Conservation (phyloP, 2,888 invertebrate species). For the Halictus ligatus region DNA sequence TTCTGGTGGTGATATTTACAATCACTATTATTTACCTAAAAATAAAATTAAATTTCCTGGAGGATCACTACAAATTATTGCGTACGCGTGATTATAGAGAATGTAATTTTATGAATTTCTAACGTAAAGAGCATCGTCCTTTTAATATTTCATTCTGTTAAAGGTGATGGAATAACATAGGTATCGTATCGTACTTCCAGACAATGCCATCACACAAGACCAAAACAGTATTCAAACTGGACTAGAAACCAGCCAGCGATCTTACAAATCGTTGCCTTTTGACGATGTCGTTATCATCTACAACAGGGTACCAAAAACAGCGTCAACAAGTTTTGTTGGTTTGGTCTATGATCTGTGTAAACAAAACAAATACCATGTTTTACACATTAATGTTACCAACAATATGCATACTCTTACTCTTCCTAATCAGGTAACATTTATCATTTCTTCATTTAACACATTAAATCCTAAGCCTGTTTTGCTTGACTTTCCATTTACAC, state of each 20-base stretch:
- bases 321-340: constrained; percentile 97
- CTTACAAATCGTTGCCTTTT: constrained; percentile 59
- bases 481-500: too few relatives aligned
- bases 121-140: constrained; percentile 33
- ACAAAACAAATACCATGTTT: constrained; percentile 91
- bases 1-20: constrained; percentile 77
- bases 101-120: constrained; percentile 38
- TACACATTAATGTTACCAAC: constrained; percentile 98
- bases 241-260: constrained; percentile 64
- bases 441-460: background rate
- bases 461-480: background rate
- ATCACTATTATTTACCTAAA: constrained; percentile 82
- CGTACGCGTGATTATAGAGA: constrained; percentile 75
- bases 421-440: constrained; percentile 90
- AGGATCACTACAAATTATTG: constrained; percentile 81
- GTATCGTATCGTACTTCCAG: constrained; percentile 75
- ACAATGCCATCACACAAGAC: constrained; percentile 77
- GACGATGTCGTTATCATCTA: constrained; percentile 94
- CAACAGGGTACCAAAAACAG: constrained; percentile 98
- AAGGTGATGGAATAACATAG: constrained; percentile 57
- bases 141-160: constrained; percentile 61
- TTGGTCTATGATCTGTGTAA: constrained; percentile 95
- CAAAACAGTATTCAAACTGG: constrained; percentile 61
- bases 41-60: constrained; percentile 80
- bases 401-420: constrained; percentile 98